A percentile compares a stretch with the other conserved stretches of the same genome.
Evolutionary conservation across 2,888 invertebrate genomes (phyloP).

Genomic region (Steinernema carpocapsae): DNA sequence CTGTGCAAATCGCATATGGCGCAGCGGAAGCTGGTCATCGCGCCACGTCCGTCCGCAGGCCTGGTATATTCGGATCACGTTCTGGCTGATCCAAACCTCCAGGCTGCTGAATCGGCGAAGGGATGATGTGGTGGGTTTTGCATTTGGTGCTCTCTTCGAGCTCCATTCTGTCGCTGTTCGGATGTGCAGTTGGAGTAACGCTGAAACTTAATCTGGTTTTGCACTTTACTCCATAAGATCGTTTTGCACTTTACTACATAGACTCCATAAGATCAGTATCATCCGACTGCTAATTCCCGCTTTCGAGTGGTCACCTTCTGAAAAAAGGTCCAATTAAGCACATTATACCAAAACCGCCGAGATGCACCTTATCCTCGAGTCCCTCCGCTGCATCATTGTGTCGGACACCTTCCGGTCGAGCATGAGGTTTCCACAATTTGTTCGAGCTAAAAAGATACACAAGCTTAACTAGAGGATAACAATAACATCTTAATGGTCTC

Average conservation of each 20-base stretch:
- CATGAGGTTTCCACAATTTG: neutral
- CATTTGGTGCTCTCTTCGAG: neutral
- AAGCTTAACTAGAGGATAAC: too few relatives aligned
- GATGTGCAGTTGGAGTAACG: too few relatives aligned
- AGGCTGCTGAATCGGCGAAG: neutral
- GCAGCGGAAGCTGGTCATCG: neutral
- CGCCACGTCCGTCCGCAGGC: neutral
- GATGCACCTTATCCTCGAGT: neutral
- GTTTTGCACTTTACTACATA: too few relatives aligned
- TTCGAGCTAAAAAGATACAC: too few relatives aligned
- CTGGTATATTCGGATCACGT: neutral
- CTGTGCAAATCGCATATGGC: neutral
- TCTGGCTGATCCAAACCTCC: constrained; percentile 15
- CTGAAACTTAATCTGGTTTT: too few relatives aligned
- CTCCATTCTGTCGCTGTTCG: constrained; percentile 4
- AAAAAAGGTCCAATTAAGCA: neutral
- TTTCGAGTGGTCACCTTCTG: neutral
- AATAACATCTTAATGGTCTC: too few relatives aligned
- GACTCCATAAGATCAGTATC: neutral
- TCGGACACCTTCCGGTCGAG: constrained; percentile 3
- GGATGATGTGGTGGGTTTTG: neutral
- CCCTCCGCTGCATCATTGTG: constrained; percentile 9
- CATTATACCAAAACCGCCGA: neutral
- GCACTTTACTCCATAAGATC: too few relatives aligned
- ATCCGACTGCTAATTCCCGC: neutral